These are phyloP conservation scores for Microvelia longipes DNA, from an alignment of 1,140 invertebrate species.

Conservation along the genomic window DNA sequence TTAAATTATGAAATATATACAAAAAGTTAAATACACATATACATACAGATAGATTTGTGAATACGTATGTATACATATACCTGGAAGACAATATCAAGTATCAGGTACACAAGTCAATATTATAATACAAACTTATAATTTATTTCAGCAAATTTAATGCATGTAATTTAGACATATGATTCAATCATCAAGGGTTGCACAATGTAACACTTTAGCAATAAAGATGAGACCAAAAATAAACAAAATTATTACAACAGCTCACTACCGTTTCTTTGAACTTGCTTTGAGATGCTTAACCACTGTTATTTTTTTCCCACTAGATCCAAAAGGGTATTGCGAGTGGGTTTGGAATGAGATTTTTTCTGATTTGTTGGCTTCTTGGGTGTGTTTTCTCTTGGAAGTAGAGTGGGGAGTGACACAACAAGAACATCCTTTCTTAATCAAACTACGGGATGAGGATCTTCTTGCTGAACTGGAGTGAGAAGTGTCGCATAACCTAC, in stretches of 20 bases:
- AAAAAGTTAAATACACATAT: neutral
- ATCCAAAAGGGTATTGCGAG: neutral
- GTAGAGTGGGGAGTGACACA: slow-evolving; percentile 29
- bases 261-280: neutral
- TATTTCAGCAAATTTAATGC: neutral
- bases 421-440: slow-evolving; percentile 37
- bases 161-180: neutral
- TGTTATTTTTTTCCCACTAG: neutral
- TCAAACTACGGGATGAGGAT: slow-evolving; percentile 34
- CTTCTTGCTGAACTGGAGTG: slow-evolving; percentile 24
- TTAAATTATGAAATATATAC: too few species aligned
- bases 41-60: neutral
- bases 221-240: neutral
- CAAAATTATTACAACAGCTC: neutral
- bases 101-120: neutral
- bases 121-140: neutral
- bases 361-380: neutral
- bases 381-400: neutral
- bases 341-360: neutral
- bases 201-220: neutral
- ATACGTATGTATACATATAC: neutral
- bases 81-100: neutral
- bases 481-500: neutral
- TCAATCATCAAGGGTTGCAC: neutral
- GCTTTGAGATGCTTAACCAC: neutral